A percentile compares a stretch with the other conserved stretches of the same genome.
Conservation (phyloP, 2,888 invertebrate species). For the Agrochola circellaris region DNA sequence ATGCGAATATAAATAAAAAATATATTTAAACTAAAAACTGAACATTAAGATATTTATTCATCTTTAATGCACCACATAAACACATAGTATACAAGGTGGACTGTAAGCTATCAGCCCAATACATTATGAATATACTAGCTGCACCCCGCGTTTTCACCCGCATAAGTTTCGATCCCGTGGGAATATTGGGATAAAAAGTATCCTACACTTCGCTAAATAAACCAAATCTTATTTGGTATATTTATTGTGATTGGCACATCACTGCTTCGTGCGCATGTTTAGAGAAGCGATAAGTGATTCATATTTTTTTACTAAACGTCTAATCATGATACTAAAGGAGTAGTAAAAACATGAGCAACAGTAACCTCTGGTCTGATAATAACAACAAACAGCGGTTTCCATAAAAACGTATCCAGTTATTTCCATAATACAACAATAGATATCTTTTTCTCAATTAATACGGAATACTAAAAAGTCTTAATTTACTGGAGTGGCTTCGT, state of each 20-base stretch:
- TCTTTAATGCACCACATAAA: not conserved
- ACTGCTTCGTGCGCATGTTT: not conserved
- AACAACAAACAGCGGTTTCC: not conserved
- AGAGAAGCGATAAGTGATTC: not conserved
- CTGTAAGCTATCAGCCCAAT: not conserved
- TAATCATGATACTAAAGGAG: not conserved
- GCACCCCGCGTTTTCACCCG: too few species aligned
- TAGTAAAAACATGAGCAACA: too few species aligned
- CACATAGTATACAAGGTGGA: not conserved
- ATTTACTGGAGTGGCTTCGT: slow-evolving; percentile 59
- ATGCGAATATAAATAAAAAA: too few species aligned
- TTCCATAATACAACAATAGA: not conserved
- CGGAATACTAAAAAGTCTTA: slow-evolving; percentile 59
- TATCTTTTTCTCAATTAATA: slow-evolving; percentile 53
- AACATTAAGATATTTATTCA: too few species aligned
- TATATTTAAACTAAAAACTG: too few species aligned
- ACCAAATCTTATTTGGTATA: too few species aligned
- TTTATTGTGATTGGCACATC: too few species aligned
- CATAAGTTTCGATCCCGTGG: too few species aligned
- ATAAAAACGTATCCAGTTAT: not conserved
- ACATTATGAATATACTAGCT: too few species aligned
- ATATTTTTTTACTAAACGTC: not conserved
- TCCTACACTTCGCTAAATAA: too few species aligned
- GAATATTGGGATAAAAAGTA: too few species aligned
- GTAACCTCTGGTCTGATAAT: too few species aligned